phyloP scores from a whole-genome alignment of 2,797 vertebrate species.

The Enoplosus armatus region DNA sequence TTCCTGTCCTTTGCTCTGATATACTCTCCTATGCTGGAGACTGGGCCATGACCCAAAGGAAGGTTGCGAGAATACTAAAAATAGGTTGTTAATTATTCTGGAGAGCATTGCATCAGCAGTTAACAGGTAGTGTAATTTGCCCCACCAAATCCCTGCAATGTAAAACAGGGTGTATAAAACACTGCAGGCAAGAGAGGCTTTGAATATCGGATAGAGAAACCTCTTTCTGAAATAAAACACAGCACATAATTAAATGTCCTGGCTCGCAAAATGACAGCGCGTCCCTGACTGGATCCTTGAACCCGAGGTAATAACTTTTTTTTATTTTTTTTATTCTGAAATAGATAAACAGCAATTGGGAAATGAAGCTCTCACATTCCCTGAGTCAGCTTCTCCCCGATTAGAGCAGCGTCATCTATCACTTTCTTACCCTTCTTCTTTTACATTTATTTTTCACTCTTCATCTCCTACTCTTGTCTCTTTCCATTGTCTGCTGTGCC shows the following conservation, averaged over 20 bases:
- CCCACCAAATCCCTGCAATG: conserved; percentile 1
- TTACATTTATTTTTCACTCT: conserved; percentile 36
- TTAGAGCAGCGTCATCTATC: background rate
- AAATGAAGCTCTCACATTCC: background rate
- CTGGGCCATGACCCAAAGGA: conserved; percentile 33
- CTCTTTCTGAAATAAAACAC: background rate
- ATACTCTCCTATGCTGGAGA: conserved; percentile 3
- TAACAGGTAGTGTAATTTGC: conserved; percentile 30
- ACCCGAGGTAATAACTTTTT: conserved; percentile 1
- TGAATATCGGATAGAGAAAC: background rate
- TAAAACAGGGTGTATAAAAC: conserved; percentile 21
- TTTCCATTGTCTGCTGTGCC: conserved; percentile 18
- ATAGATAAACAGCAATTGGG: background rate
- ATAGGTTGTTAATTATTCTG: conserved; percentile 45
- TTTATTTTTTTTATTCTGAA: background rate
- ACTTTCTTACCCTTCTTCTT: background rate
- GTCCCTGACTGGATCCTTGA: background rate
- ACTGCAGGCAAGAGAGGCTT: conserved; percentile 6
- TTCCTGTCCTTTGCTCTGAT: conserved; percentile 12
- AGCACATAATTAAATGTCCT: conserved; percentile 4
- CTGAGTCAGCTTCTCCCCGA: conserved; percentile 14
- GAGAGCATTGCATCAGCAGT: conserved; percentile 35
- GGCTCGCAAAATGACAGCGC: background rate
- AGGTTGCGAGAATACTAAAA: conserved; percentile 38
- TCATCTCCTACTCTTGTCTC: conserved; percentile 22